A percentile compares a stretch with the other conserved stretches of the same genome.
Conservation (phyloP, 2,113 vertebrate species). For the Burhinus oedicnemus region DNA sequence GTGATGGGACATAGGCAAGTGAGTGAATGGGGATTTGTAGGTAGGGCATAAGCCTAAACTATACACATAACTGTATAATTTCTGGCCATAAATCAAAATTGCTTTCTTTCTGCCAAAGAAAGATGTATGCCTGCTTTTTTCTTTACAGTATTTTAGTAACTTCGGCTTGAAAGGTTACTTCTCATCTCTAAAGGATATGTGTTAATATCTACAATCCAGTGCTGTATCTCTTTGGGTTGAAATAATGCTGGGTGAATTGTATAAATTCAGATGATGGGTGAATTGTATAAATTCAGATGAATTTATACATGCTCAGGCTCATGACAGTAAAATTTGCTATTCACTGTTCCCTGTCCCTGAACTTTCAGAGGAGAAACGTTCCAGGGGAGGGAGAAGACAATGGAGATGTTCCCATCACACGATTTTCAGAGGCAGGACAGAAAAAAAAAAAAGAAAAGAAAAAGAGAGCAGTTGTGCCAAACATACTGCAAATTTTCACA, state of each 20-base stretch:
- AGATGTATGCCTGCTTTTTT: background rate
- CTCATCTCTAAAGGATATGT: background rate
- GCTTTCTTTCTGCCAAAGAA: background rate
- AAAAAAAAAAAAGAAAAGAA: background rate
- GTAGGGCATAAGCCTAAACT: background rate
- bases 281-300: background rate
- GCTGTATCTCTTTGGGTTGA: background rate
- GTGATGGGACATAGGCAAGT: background rate
- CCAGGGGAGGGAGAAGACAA: background rate
- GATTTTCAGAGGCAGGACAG: background rate
- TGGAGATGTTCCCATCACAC: background rate
- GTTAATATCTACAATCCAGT: background rate
- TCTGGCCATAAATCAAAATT: background rate
- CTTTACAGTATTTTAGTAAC: background rate
- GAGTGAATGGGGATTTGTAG: background rate
- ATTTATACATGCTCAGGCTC: background rate
- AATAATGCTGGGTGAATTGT: background rate
- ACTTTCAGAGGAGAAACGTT: background rate
- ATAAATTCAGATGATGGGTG: background rate
- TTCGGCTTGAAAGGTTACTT: background rate
- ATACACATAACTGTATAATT: background rate
- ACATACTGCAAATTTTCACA: background rate
- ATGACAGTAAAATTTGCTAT: background rate
- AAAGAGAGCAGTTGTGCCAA: background rate
- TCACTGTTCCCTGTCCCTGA: background rate